These are phyloP conservation scores for Paradoxurus hermaphroditus DNA, from an alignment of 2,113 vertebrate genomes.

Conservation along the genomic window DNA sequence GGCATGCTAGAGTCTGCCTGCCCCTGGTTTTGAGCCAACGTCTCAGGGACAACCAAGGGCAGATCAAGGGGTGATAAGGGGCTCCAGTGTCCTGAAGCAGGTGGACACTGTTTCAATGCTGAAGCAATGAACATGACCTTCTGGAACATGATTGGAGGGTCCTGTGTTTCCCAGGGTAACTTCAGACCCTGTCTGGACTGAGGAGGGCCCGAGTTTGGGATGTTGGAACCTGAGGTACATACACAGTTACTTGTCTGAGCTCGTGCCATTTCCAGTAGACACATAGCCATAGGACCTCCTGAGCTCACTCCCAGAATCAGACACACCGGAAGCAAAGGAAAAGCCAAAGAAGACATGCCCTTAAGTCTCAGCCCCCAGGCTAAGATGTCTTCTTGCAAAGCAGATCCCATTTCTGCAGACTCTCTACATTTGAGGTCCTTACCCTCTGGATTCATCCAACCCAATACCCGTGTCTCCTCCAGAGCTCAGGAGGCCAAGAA, in stretches of 20 bases:
- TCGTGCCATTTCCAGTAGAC: background rate
- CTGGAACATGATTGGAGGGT: too few species aligned
- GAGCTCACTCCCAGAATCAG: background rate
- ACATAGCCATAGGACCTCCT: background rate
- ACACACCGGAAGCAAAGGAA: background rate
- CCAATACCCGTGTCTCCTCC: background rate
- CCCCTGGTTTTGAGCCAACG: background rate
- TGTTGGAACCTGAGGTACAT: background rate
- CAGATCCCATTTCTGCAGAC: background rate
- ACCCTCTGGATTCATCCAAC: background rate
- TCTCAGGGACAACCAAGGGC: background rate
- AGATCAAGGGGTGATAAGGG: background rate
- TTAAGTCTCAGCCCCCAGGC: background rate
- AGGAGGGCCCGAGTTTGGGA: background rate
- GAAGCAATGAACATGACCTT: background rate
- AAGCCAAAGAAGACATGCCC: background rate
- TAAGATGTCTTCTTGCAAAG: background rate
- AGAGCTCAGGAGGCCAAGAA: background rate
- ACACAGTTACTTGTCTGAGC: background rate
- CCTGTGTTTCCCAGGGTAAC: background rate
- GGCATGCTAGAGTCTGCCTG: background rate
- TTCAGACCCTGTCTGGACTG: background rate
- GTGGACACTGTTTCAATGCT: background rate
- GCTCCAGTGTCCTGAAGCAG: background rate
- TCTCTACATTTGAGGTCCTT: background rate